Evolutionary conservation across 2,113 vertebrate species (phyloP).

Genomic region (Callipepla squamata): DNA sequence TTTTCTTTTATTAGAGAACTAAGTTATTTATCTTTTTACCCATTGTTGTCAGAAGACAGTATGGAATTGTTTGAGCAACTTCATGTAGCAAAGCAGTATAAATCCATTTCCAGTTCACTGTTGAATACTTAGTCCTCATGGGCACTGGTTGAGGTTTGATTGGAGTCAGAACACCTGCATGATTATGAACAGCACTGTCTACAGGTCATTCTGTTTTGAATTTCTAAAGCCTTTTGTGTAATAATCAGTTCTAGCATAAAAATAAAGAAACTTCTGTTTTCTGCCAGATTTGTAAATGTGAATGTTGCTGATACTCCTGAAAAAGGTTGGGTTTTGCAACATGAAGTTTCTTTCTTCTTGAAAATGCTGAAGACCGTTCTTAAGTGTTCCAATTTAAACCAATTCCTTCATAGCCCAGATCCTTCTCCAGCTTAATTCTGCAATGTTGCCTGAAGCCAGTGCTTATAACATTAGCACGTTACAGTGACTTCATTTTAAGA

Average conservation of each 20-base stretch:
- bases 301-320: background rate
- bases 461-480: background rate
- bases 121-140: background rate
- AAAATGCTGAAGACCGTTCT: background rate
- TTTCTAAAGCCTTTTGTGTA: conserved; percentile 22
- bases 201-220: background rate
- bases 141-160: background rate
- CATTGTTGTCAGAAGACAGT: background rate
- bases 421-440: conserved; percentile 3
- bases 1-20: background rate
- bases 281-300: conserved; percentile 16
- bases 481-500: conserved; percentile 7
- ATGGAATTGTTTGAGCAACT: background rate
- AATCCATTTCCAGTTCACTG: background rate
- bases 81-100: background rate
- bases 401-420: background rate
- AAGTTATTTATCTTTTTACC: conserved; percentile 2
- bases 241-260: background rate
- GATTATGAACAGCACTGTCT: background rate
- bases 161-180: background rate
- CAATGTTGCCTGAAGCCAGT: background rate
- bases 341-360: background rate
- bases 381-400: background rate
- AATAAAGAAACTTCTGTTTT: background rate
- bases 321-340: background rate